These are phyloP conservation scores for Picus viridis DNA, from an alignment of 2,797 vertebrate species.

Conservation along the genomic window DNA sequence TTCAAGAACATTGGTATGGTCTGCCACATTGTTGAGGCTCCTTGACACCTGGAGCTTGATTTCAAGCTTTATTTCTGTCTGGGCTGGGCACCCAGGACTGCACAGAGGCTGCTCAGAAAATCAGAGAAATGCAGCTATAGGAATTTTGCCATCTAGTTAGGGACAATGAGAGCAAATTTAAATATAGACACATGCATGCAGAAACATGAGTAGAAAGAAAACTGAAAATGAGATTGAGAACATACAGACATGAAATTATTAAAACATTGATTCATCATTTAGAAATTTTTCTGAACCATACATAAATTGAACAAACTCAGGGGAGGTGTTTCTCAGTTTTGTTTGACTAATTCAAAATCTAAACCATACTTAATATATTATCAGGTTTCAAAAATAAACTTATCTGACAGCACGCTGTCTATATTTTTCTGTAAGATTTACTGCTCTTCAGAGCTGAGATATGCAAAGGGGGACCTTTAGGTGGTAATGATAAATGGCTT, in stretches of 20 bases:
- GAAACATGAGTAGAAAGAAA: background rate
- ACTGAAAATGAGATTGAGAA: background rate
- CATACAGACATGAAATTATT: background rate
- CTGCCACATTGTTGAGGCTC: background rate
- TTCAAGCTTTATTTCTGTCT: background rate
- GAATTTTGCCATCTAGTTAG: background rate
- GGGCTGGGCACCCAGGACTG: background rate
- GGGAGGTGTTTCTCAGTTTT: background rate
- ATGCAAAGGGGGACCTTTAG: conserved; percentile 7
- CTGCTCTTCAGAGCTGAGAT: conserved; percentile 44
- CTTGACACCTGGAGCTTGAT: background rate
- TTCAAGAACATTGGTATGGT: background rate
- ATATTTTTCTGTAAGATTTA: conserved; percentile 11
- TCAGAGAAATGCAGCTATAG: background rate
- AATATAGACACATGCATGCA: background rate
- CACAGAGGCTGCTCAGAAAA: background rate
- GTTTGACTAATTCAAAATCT: conserved; percentile 20
- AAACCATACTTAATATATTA: conserved; percentile 18
- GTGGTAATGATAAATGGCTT: conserved; percentile 4
- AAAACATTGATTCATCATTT: background rate
- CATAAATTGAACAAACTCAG: background rate
- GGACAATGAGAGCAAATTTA: background rate
- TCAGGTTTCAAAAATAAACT: conserved; percentile 18
- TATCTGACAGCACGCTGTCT: background rate
- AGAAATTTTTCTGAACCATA: background rate